Evolutionary conservation across 2,888 invertebrate genomes (phyloP).

Genomic region (Conomelus anceps): DNA sequence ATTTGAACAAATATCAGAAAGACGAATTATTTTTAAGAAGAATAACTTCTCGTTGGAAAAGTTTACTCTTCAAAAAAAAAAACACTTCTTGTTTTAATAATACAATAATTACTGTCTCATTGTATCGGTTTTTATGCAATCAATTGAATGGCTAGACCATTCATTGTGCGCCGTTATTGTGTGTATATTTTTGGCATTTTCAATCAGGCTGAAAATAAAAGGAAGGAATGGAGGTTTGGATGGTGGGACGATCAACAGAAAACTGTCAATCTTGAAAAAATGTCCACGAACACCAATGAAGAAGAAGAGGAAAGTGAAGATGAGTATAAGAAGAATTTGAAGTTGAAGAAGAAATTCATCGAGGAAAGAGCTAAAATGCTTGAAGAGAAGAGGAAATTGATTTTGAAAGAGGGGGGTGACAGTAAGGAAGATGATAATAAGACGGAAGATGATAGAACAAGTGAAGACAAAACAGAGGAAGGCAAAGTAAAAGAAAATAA

Average conservation of each 20-base stretch:
- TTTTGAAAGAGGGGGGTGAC: constrained; percentile 21
- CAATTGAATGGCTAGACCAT: not conserved
- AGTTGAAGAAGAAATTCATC: constrained; percentile 26
- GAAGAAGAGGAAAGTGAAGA: constrained; percentile 29
- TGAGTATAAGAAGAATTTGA: constrained; percentile 10
- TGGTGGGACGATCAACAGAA: constrained; percentile 37
- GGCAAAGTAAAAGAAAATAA: not conserved
- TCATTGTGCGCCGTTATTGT: not conserved
- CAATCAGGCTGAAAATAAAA: constrained; percentile 25
- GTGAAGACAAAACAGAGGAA: constrained; percentile 1
- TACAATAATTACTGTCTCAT: not conserved
- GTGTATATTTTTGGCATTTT: constrained; percentile 18
- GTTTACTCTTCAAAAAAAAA: not conserved
- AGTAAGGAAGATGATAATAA: constrained; percentile 17
- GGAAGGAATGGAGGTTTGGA: constrained; percentile 35
- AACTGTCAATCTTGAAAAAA: constrained; percentile 28
- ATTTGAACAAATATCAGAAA: no score
- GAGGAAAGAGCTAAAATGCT: constrained; percentile 26
- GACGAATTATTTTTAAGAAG: no score
- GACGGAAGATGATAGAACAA: constrained; percentile 18
- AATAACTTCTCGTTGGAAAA: no score
- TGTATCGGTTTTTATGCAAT: not conserved
- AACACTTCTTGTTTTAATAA: not conserved
- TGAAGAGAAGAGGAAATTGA: constrained; percentile 26
- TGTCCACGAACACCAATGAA: constrained; percentile 24